A percentile compares a stretch with the other conserved stretches of the same genome.
phyloP scores from a whole-genome alignment of 2,888 invertebrate species.

The Eudemis profundana region DNA sequence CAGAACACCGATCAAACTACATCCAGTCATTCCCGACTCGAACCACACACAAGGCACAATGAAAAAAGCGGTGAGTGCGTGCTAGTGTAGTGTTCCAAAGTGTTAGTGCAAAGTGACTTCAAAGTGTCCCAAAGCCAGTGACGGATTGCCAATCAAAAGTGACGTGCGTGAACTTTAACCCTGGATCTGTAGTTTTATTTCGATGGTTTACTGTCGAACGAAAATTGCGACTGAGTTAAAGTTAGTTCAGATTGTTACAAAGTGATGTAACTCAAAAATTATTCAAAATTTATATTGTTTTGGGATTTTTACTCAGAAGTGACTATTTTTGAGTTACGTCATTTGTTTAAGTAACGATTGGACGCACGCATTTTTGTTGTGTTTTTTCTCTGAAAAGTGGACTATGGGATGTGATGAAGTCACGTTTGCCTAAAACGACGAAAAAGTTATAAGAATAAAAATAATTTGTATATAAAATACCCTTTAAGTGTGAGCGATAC shows the following conservation, averaged over 20 bases:
- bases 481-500: not conserved
- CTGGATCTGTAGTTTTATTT: slow-evolving; percentile 31
- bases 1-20: slow-evolving; percentile 68
- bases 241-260: slow-evolving; percentile 21
- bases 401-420: slow-evolving; percentile 30
- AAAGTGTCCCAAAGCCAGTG: slow-evolving; percentile 79
- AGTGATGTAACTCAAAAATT: slow-evolving; percentile 11
- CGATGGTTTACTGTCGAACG: slow-evolving; percentile 29
- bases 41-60: slow-evolving; percentile 80
- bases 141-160: slow-evolving; percentile 50
- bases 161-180: slow-evolving; percentile 58
- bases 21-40: slow-evolving; percentile 83
- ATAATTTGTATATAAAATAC: too few species aligned
- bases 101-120: slow-evolving; percentile 66
- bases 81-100: slow-evolving; percentile 55
- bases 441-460: too few species aligned
- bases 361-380: slow-evolving; percentile 35
- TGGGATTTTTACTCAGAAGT: not conserved
- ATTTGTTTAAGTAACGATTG: slow-evolving; percentile 13
- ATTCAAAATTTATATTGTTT: not conserved
- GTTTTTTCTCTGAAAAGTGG: not conserved
- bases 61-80: slow-evolving; percentile 81
- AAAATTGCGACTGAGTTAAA: slow-evolving; percentile 28
- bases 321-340: slow-evolving; percentile 19
- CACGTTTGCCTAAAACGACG: not conserved